Conservation (phyloP, 1,140 invertebrate species). For the Paracyclopina nana region DNA sequence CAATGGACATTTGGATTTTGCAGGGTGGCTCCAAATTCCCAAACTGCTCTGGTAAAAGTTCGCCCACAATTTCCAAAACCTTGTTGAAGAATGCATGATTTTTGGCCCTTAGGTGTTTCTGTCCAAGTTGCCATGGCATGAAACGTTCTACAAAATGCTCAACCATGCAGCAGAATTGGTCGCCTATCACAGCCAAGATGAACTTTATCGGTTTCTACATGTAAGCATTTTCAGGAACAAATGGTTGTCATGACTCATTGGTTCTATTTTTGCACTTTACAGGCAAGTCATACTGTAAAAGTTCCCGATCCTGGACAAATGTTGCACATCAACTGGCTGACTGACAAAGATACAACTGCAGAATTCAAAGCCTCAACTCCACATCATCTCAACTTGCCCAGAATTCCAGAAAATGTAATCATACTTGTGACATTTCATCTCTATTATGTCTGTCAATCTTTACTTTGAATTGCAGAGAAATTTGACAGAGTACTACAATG, state of each 20-base stretch:
- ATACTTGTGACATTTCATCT: conserved; percentile 2
- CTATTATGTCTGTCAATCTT: conserved; percentile 14
- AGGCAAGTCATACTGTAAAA: too few species aligned
- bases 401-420: conserved; percentile 86
- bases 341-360: too few species aligned
- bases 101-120: too few species aligned
- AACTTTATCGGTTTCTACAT: conserved; percentile 41
- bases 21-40: conserved; percentile 60
- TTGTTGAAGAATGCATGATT: too few species aligned
- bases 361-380: conserved; percentile 27
- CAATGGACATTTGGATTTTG: conserved; percentile 93
- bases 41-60: conserved; percentile 50
- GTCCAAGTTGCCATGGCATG: conserved; percentile 82
- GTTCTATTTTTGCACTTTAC: too few species aligned
- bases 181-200: conserved; percentile 27
- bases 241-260: too few species aligned
- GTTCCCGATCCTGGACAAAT: conserved; percentile 34
- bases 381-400: conserved; percentile 55
- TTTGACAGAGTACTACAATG: conserved; percentile 85
- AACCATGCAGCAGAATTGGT: conserved; percentile 39
- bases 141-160: conserved; percentile 64
- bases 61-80: too few species aligned
- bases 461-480: conserved; percentile 51
- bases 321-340: conserved; percentile 24
- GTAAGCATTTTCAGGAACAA: too few species aligned